Conservation (phyloP, 1,140 invertebrate species). For the Anthonomus grandis region DNA sequence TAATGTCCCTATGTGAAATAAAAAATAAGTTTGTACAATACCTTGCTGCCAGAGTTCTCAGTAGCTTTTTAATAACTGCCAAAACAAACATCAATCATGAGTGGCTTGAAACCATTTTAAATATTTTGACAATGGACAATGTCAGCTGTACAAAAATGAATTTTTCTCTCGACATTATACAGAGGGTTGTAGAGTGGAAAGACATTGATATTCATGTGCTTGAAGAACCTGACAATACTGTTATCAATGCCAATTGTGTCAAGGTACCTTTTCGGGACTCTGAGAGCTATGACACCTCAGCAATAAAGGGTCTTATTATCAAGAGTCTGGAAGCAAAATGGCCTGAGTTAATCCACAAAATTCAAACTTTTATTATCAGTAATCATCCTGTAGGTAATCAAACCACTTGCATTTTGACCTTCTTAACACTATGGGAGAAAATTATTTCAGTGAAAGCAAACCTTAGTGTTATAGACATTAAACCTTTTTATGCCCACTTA, state of each 20-base stretch:
- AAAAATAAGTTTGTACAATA: constrained; percentile 78
- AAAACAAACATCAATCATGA: constrained; percentile 73
- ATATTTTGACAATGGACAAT: constrained; percentile 65
- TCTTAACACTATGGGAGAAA: constrained; percentile 81
- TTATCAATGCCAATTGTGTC: constrained; percentile 54
- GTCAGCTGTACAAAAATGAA: constrained; percentile 68
- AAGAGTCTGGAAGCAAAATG: constrained; percentile 80
- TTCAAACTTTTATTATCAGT: constrained; percentile 57
- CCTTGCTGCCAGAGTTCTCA: constrained; percentile 72
- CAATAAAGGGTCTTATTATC: constrained; percentile 80
- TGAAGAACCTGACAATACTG: constrained; percentile 61
- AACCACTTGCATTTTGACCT: constrained; percentile 74
- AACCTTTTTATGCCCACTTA: constrained; percentile 81
- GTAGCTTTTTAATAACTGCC: constrained; percentile 78
- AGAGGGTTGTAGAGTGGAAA: constrained; percentile 82
- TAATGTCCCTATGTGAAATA: constrained; percentile 73
- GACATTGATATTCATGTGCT: constrained; percentile 77
- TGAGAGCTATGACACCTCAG: constrained; percentile 75
- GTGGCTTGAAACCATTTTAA: constrained; percentile 73
- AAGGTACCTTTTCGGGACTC: constrained; percentile 69
- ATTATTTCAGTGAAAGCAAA: constrained; percentile 90
- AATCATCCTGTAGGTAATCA: constrained; percentile 56
- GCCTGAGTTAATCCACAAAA: constrained; percentile 68
- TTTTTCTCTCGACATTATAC: constrained; percentile 79
- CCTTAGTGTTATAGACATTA: constrained; percentile 82